These are phyloP conservation scores for Octomys mimax DNA, from an alignment of 2,797 vertebrate genomes.

Conservation along the genomic window DNA sequence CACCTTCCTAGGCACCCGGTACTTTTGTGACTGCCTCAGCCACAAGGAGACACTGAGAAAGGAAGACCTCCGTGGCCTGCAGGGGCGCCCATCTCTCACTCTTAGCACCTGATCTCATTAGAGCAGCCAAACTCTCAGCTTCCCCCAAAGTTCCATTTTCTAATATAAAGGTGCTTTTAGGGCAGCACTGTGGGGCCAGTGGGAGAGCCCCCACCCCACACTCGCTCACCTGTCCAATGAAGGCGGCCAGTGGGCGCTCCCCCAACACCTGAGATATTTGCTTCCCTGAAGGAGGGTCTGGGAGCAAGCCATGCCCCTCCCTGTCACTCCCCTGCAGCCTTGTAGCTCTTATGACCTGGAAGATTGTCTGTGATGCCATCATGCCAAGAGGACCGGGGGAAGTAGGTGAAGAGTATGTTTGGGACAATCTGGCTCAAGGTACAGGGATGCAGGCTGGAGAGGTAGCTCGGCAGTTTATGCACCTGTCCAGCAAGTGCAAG, in stretches of 20 bases:
- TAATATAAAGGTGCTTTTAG: neutral
- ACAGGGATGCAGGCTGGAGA: neutral
- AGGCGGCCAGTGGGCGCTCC: neutral
- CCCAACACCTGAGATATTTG: rapidly evolving
- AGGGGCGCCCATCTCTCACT: neutral
- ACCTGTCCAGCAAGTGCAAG: too few relatives aligned
- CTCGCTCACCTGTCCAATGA: neutral
- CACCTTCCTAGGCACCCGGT: neutral
- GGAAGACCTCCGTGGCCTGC: neutral
- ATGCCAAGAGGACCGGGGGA: too few relatives aligned
- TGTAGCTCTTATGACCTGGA: rapidly evolving
- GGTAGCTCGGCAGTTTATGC: too few relatives aligned
- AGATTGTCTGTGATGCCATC: rapidly evolving
- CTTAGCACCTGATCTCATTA: neutral
- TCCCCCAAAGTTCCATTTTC: neutral
- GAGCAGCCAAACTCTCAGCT: neutral
- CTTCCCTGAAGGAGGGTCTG: neutral
- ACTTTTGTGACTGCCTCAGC: neutral
- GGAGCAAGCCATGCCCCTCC: rapidly evolving
- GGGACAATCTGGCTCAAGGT: neutral
- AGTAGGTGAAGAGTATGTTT: rapidly evolving
- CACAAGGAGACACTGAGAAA: neutral
- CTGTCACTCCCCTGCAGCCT: neutral
- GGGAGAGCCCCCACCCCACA: neutral
- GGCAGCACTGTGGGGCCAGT: neutral